Conservation (phyloP, 2,797 vertebrate genomes). For the Taenioides sp. region DNA sequence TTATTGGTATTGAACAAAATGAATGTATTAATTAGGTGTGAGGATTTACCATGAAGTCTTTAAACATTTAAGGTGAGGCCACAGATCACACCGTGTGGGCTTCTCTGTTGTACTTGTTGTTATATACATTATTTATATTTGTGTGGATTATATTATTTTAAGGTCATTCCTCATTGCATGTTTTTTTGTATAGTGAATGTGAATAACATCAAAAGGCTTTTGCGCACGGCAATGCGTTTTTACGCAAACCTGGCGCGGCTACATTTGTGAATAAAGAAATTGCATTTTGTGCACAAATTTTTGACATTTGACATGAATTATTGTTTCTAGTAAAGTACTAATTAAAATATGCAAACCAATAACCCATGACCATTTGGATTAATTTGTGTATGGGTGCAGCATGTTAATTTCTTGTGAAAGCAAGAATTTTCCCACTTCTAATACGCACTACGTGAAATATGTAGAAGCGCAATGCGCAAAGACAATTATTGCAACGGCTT, state of each 20-base stretch:
- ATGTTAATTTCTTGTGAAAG: too few relatives aligned
- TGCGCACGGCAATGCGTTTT: constrained; percentile 34
- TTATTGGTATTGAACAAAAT: constrained; percentile 9
- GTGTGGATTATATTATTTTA: not conserved
- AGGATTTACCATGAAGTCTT: constrained; percentile 5
- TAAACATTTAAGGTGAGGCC: not conserved
- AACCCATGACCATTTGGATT: too few relatives aligned
- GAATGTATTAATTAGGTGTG: constrained; percentile 13
- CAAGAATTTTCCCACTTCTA: too few relatives aligned
- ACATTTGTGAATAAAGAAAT: constrained; percentile 51
- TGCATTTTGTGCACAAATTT: not conserved
- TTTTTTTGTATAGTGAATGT: not conserved
- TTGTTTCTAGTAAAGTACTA: not conserved
- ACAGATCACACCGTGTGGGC: not conserved
- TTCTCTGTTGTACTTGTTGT: constrained; percentile 14
- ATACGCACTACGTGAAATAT: not conserved
- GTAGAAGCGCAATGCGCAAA: not conserved
- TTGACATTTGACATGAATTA: not conserved
- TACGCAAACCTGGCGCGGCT: constrained; percentile 21
- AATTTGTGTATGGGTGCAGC: too few relatives aligned
- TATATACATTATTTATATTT: constrained; percentile 13
- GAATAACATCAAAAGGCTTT: constrained; percentile 13
- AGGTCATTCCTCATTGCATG: constrained; percentile 23
- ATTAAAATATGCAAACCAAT: too few relatives aligned
- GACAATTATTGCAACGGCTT: not conserved